Evolutionary conservation across 2,888 invertebrate genomes (phyloP).

Genomic region (Acanthosoma haemorrhoidale): DNA sequence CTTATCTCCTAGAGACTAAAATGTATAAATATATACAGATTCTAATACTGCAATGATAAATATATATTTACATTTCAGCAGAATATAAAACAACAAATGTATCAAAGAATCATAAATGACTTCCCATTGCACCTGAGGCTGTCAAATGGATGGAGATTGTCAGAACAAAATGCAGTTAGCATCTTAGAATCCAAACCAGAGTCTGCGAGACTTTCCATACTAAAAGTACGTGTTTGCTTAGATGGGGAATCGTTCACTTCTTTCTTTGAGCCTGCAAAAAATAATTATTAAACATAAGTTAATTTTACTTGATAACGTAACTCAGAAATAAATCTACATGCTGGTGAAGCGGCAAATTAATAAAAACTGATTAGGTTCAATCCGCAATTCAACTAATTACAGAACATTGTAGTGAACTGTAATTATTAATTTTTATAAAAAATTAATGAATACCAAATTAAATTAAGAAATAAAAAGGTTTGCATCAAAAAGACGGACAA

Average conservation of each 20-base stretch:
- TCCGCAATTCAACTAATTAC: no score
- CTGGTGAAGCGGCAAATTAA: no score
- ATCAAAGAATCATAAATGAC: not conserved
- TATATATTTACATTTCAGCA: no score
- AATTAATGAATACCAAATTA: not conserved
- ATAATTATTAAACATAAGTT: not conserved
- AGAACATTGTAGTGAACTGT: no score
- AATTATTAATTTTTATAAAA: no score
- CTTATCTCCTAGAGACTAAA: no score
- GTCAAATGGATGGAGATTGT: constrained; percentile 57
- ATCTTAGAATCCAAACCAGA: constrained; percentile 66
- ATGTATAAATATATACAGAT: no score
- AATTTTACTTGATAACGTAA: not conserved
- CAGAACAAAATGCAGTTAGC: constrained; percentile 61
- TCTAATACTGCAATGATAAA: no score
- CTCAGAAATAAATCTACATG: not conserved
- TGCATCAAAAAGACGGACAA: not conserved
- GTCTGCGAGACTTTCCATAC: constrained; percentile 79
- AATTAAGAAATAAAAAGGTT: not conserved
- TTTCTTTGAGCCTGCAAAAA: constrained; percentile 18
- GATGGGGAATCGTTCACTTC: not conserved
- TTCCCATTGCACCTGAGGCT: constrained; percentile 53
- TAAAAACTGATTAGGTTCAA: no score
- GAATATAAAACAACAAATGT: not conserved
- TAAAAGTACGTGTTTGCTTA: constrained; percentile 54